phyloP scores from a whole-genome alignment of 1,140 invertebrate species.

The Galendromus occidentalis region DNA sequence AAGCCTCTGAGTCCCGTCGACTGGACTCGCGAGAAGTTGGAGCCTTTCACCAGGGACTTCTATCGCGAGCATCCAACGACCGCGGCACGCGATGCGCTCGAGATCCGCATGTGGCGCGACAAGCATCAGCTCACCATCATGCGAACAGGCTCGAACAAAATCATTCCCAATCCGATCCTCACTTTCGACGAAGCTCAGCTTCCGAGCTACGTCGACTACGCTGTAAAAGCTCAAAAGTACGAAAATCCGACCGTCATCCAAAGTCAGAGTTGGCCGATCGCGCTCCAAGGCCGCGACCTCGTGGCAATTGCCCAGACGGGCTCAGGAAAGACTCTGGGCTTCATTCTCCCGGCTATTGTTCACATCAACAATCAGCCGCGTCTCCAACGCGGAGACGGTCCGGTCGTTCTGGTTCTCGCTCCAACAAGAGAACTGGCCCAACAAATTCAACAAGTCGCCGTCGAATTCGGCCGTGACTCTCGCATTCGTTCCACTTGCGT shows the following conservation, averaged over 20 bases:
- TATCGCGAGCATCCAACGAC: constrained; percentile 5
- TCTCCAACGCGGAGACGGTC: constrained; percentile 28
- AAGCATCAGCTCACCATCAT: neutral
- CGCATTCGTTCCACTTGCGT: constrained; percentile 89
- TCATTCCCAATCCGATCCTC: constrained; percentile 26
- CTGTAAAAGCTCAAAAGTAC: constrained; percentile 6
- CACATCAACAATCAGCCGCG: constrained; percentile 31
- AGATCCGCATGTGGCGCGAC: constrained; percentile 3
- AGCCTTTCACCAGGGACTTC: neutral
- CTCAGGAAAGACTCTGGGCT: constrained; percentile 37
- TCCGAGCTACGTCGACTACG: constrained; percentile 23
- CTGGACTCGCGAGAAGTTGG: neutral
- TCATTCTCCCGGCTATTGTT: constrained; percentile 35
- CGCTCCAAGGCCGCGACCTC: constrained; percentile 30
- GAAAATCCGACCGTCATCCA: constrained; percentile 26
- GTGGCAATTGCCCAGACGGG: constrained; percentile 31
- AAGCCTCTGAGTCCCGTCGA: neutral
- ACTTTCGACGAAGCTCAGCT: constrained; percentile 27
- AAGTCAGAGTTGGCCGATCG: constrained; percentile 26
- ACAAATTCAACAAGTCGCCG: constrained; percentile 95
- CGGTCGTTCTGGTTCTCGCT: constrained; percentile 50
- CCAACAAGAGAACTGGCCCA: constrained; percentile 96
- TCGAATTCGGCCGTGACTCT: constrained; percentile 78
- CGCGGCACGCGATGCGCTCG: neutral
- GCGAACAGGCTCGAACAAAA: constrained; percentile 24